A percentile compares a stretch with the other conserved stretches of the same genome.
Evolutionary conservation across 2,113 vertebrate species (phyloP).

Genomic region (Triplophysa tibetana): DNA sequence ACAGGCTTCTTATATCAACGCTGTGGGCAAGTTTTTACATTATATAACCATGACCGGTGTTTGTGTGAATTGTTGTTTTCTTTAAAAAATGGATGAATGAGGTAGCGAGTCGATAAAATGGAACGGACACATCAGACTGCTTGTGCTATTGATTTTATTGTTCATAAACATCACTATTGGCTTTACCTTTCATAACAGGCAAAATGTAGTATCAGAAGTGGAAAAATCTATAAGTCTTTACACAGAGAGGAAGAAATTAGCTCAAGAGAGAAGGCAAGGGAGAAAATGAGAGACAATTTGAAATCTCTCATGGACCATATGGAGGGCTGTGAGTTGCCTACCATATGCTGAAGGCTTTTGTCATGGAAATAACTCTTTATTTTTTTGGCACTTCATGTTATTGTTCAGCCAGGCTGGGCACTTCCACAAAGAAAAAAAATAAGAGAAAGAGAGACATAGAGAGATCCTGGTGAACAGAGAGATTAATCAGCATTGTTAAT

Average conservation of each 20-base stretch:
- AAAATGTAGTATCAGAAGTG: constrained; percentile 68
- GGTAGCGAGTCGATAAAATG: constrained; percentile 45
- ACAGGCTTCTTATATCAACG: no score
- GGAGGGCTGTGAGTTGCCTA: constrained; percentile 76
- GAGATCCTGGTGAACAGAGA: constrained; percentile 74
- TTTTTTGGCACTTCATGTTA: constrained; percentile 81
- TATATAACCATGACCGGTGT: no score
- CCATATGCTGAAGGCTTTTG: constrained; percentile 85
- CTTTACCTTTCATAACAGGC: constrained; percentile 53
- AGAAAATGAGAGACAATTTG: constrained; percentile 65
- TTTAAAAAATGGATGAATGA: neutral
- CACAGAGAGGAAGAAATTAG: constrained; percentile 23
- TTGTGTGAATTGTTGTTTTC: neutral
- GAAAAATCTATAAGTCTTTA: constrained; percentile 68
- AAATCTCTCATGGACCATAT: constrained; percentile 79
- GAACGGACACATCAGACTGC: constrained; percentile 59
- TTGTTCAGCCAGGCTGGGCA: constrained; percentile 77
- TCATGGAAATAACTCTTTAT: constrained; percentile 79
- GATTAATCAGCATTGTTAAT: constrained; percentile 59
- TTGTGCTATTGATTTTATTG: constrained; percentile 86
- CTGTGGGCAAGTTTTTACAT: no score
- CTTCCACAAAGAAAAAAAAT: constrained; percentile 68
- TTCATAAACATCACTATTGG: constrained; percentile 59
- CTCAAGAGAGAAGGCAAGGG: constrained; percentile 52
- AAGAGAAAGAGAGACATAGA: constrained; percentile 58